Conservation (phyloP, 2,113 vertebrate species). For the Balaeniceps rex region DNA sequence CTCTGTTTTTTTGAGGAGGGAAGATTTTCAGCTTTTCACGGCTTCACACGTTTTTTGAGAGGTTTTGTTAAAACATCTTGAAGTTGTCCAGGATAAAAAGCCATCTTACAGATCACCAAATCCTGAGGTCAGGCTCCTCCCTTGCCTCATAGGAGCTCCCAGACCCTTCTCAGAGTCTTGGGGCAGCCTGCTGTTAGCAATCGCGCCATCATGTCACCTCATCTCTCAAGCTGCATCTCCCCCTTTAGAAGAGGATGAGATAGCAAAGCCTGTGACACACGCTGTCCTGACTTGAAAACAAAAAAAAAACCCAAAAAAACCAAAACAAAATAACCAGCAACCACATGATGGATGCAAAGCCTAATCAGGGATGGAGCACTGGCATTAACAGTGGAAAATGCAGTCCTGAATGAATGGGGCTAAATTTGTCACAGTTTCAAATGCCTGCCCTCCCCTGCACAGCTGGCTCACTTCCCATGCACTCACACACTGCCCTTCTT, state of each 20-base stretch:
- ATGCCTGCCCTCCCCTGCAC: background rate
- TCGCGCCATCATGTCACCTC: background rate
- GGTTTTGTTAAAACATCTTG: background rate
- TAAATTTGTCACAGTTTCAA: background rate
- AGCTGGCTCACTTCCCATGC: background rate
- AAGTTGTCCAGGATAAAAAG: background rate
- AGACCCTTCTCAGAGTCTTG: background rate
- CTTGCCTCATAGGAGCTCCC: background rate
- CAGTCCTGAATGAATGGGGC: background rate
- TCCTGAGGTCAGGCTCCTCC: background rate
- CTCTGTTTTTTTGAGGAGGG: background rate
- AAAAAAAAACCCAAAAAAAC: too few relatives aligned
- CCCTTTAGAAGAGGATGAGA: background rate
- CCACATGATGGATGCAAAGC: background rate
- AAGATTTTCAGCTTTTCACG: too few relatives aligned
- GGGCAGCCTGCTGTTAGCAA: background rate
- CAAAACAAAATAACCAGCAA: background rate
- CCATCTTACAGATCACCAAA: background rate
- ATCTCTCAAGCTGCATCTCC: background rate
- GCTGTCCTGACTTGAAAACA: background rate
- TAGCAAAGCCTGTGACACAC: background rate
- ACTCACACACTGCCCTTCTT: background rate
- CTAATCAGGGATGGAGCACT: background rate
- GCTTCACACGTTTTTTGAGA: too few relatives aligned
- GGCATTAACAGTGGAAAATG: conserved; percentile 23